Base-by-base conservation (phyloP, 1,140 invertebrate species). In the Drosophila serrata region DNA sequence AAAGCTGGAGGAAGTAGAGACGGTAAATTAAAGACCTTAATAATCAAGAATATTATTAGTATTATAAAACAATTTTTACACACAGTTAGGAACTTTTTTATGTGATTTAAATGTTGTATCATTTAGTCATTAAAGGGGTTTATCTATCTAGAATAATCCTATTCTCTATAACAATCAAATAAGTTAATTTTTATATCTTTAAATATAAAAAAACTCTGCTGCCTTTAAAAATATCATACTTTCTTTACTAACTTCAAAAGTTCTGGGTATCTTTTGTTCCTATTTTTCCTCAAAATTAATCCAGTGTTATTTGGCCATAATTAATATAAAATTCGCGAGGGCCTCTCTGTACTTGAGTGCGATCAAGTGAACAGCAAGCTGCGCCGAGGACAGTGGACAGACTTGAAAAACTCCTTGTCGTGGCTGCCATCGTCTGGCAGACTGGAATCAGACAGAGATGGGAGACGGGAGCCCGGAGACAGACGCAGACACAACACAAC, bases 351-450 rank as follows among this genome's bases (percentile, higher is more conserved):
- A 87, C 80, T 87, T 88, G 76, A 65, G 75, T 15, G 42, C 65
- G 70, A 87, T 61, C 82, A 87, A 87, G 82, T 87, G 84, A 88
- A 80, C 76, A 70, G 46, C 80, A 65, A 78, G 70, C 72, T 55
- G 60, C 53, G 51, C 57, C 53, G 51, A 29, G 40, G 73, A 40
- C 58, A 29, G 33, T 6, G 46, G 76, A 65, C 65, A 48, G 59
- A 76, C 45, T 48, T 27, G 37, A 37, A 35, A 48, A 15, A 35
- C 35, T 59, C 42, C 39, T 33, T 45, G 42, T 58, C 53, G 51
- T 58, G 49, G 31, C 29, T 22, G 29, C 31, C 51, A 15, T 19
- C 56, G 73, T 77, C 79, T 64, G 64, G 63, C 81, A 63, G 59
- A 39, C 68, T 65, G 73, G 65, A 75, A 35, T 65, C 61, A 64